phyloP scores from a whole-genome alignment of 2,113 vertebrate genomes.

The Calyptommatus sinebrachiatus region DNA sequence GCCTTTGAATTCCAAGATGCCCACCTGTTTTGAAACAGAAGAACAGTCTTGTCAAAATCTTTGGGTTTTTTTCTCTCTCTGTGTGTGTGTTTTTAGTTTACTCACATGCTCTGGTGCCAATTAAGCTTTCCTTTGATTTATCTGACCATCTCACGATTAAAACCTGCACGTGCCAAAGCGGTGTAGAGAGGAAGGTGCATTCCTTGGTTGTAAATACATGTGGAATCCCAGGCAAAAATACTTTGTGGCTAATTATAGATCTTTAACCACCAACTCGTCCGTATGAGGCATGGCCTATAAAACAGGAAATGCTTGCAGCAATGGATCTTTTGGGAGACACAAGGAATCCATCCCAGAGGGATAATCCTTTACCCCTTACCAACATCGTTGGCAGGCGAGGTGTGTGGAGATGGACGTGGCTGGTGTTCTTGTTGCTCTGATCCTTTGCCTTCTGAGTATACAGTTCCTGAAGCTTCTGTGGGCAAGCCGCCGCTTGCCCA shows the following conservation, averaged over 20 bases:
- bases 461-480: constrained; percentile 53
- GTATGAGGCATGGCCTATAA: neutral
- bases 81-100: neutral
- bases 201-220: neutral
- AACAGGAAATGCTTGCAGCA: neutral
- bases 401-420: constrained; percentile 17
- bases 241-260: constrained; percentile 1
- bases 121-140: neutral
- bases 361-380: neutral
- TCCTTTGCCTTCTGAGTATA: constrained; percentile 21
- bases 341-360: neutral
- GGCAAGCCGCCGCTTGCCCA: constrained; percentile 51
- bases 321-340: neutral
- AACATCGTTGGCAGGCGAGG: neutral
- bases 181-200: neutral
- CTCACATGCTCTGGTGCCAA: neutral
- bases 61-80: no score
- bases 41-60: no score
- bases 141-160: neutral
- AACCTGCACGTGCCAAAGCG: neutral
- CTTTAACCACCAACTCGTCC: neutral
- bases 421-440: constrained; percentile 6
- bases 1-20: neutral
- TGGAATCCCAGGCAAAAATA: neutral
- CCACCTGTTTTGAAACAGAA: neutral